Evolutionary conservation across 2,888 invertebrate species (phyloP), one percentile per base, ranked within the genome.

Genomic region (Timandra comae): DNA sequence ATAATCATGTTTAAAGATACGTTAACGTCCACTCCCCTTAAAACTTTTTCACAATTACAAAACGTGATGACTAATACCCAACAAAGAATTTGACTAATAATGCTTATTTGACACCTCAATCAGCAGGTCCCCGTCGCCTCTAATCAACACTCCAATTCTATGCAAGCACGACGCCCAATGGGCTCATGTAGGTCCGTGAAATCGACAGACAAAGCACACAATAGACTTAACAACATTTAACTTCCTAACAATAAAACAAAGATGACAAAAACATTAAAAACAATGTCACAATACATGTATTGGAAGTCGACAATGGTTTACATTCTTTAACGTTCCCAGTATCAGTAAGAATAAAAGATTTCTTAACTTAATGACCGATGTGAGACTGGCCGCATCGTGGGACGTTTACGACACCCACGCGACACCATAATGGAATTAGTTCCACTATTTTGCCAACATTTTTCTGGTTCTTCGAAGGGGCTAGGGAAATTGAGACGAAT

Each of bases 381-480:
- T 63, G 63, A 59, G 59, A 46, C 63, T 60, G 61, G 77, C 68
- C 70, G 72, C 77, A 68, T 79, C 82, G 82, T 81, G 81, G 81
- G 51, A 43, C 64, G 45, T 84, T 82, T 84, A 82, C 76, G 75
- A 72, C 64, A 63, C 72, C 85, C 85, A 85, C 85, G 85, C 85
- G 85, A 80, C 85, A 74, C 62, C 64, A 79, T 74, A 79, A 78
- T 74, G 59, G 59, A 42, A 85, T 85, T 84, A 69, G 82, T 84
- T 82, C 72, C 85, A 82, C 69, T 77, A 67, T 84, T 81, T 80
- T 82, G 79, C 66, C 78, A 80, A 77, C 75, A 79, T 52, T 50
- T 47, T 61, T 66, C 48, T 46, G 50, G 44, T 84, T 85, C 84
- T 67, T 53, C 67, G 84, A 84, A 84, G 56, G 53, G 44, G 35